Base-by-base conservation (phyloP, 1,140 invertebrate genomes). In the Euglossa dilemma region DNA sequence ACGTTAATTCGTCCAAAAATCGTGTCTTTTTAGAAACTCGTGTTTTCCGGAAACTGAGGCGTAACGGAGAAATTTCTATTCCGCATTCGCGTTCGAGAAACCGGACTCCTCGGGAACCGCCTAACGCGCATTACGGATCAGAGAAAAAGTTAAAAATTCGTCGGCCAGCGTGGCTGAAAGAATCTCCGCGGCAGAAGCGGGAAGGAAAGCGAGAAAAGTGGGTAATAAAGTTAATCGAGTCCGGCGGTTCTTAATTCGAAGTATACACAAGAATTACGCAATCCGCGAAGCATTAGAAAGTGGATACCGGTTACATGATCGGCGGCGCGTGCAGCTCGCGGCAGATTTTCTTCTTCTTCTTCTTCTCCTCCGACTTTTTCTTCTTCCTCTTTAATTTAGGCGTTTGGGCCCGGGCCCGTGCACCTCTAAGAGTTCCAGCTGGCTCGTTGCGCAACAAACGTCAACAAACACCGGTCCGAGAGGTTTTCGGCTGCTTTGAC, bases 241-340 rank as follows among this genome's bases (percentile, higher is more conserved):
- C 64, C n/a, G 43, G 59, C 36, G 63, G 20, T 76, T 76, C 63
- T 50, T 69, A 76, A 83, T 77, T 61, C 77, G 28, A 77, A 61
- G 52, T 81, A 67, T 63, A 77, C 54, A 16, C 57, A 52, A 36
- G 1, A 0, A 43, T 83, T 83, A 54, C 66, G 75, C 25, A 78
- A 83, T 71, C 11, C n/a, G n/a, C 74, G 75, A 59, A 70, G 45
- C 75, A 83, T 83, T 83, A 83, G 81, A 83, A 83, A 83, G 81
- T 78, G 75, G 54, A 77, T 71, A 57, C 56, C 81, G 66, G 50
- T 83, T 83, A 83, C 80, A 78, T 78, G 72, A 81, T 75, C 80
- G 80, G 52, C 80, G 63, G 72, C 64, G 72, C 45, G 63, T 82
- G 80, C 63, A 82, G 28, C 54, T 54, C 25, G 25, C 23, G 59